Percentiles rank a stretch among this genome's conserved stretches.
Evolutionary conservation across 1,140 invertebrate species (phyloP).

Genomic region (Drosophila rhopaloa): DNA sequence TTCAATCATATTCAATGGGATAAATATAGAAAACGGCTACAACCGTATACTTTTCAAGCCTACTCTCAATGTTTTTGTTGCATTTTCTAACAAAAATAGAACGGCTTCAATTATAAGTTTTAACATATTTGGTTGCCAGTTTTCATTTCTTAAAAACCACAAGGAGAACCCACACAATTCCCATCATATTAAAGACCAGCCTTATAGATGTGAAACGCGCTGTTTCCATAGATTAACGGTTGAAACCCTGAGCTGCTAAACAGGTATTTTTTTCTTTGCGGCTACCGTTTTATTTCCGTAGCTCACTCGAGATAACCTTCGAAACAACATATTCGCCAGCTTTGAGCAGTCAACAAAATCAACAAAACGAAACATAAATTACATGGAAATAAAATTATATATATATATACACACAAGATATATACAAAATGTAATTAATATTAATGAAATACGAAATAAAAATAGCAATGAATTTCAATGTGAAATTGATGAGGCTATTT

Average conservation of each 20-base stretch:
- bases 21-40: background rate
- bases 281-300: background rate
- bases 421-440: conserved; percentile 49
- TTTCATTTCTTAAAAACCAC: too few relatives aligned
- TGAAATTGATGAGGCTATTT: conserved; percentile 5
- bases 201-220: background rate
- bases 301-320: conserved; percentile 11
- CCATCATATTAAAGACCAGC: too few relatives aligned
- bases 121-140: background rate
- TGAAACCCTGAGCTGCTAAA: background rate
- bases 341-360: conserved; percentile 41
- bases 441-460: conserved; percentile 54
- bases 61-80: too few relatives aligned
- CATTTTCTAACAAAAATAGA: too few relatives aligned
- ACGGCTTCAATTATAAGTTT: too few relatives aligned
- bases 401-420: conserved; percentile 39
- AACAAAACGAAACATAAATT: conserved; percentile 51
- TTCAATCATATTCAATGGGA: background rate
- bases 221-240: background rate
- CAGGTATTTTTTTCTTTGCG: background rate
- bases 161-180: too few relatives aligned
- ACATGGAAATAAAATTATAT: conserved; percentile 49
- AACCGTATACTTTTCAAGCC: background rate
- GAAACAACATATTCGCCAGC: conserved; percentile 33
- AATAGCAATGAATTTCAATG: conserved; percentile 72